These are phyloP conservation scores for Gadopsis marmoratus DNA, from an alignment of 2,797 vertebrate genomes.

Conservation along the genomic window DNA sequence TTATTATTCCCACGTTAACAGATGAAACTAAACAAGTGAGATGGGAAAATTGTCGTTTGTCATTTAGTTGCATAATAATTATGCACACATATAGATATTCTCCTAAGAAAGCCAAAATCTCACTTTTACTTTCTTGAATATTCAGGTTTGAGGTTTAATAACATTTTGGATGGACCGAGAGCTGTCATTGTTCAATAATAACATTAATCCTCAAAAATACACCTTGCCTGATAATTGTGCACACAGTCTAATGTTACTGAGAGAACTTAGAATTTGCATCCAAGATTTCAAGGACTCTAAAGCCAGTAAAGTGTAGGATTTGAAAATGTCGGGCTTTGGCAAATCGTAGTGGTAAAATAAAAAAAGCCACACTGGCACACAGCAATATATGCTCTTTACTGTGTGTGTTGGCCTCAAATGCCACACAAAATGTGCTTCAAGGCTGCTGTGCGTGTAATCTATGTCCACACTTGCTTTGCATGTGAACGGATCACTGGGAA, in stretches of 20 bases:
- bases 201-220: no score
- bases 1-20: no score
- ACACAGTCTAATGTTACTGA: neutral
- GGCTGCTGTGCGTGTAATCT: neutral
- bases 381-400: neutral
- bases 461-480: neutral
- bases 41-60: no score
- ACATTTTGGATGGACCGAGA: no score
- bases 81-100: no score
- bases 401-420: constrained; percentile 18
- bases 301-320: neutral
- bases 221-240: no score
- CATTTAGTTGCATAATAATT: no score
- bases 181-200: no score
- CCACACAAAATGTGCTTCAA: constrained; percentile 27
- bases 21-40: no score
- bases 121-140: no score
- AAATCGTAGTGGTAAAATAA: neutral
- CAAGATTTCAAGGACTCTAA: neutral
- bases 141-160: no score
- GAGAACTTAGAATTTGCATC: neutral
- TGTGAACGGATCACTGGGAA: constrained; percentile 8
- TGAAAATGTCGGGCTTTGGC: neutral
- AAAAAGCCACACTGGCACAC: constrained; percentile 5
- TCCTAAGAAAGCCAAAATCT: no score